These are phyloP conservation scores for Protosalanx chinensis DNA, from an alignment of 2,797 vertebrate genomes.

Conservation along the genomic window DNA sequence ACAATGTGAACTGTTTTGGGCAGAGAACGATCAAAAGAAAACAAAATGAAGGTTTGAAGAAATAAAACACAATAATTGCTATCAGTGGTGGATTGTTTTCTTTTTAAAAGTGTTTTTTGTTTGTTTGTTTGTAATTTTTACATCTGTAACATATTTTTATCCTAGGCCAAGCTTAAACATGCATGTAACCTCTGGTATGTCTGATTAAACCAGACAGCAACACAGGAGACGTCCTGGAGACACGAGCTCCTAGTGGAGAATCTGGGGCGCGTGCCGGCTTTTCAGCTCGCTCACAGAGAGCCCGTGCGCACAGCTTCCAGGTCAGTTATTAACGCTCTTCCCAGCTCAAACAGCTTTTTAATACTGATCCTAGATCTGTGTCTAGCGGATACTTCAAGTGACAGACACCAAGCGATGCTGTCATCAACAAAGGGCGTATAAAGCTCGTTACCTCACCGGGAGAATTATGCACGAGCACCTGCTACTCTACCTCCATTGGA, in stretches of 20 bases:
- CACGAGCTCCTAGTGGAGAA: conserved; percentile 23
- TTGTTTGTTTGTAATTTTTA: too few relatives aligned
- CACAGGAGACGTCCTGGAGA: background rate
- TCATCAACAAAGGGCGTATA: conserved; percentile 74
- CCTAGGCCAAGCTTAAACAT: background rate
- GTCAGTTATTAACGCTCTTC: conserved; percentile 34
- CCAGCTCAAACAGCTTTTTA: background rate
- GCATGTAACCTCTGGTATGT: background rate
- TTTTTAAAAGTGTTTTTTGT: too few relatives aligned
- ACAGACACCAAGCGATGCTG: conserved; percentile 33
- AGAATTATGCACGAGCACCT: conserved; percentile 68
- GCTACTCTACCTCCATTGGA: conserved; percentile 57
- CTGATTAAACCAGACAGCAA: conserved; percentile 11
- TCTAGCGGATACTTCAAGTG: conserved; percentile 34
- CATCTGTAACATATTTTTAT: background rate
- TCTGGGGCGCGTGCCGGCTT: conserved; percentile 30
- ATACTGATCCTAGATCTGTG: conserved; percentile 47
- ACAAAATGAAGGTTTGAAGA: conserved; percentile 43
- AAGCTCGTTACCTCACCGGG: conserved; percentile 56
- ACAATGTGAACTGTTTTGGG: conserved; percentile 42
- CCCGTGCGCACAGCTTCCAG: conserved; percentile 26
- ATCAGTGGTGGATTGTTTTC: conserved; percentile 28
- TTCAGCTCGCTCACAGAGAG: conserved; percentile 8
- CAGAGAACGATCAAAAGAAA: conserved; percentile 42
- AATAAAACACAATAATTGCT: conserved; percentile 54